phyloP scores from a whole-genome alignment of 2,888 invertebrate genomes.

The Caenorhabditis afra region DNA sequence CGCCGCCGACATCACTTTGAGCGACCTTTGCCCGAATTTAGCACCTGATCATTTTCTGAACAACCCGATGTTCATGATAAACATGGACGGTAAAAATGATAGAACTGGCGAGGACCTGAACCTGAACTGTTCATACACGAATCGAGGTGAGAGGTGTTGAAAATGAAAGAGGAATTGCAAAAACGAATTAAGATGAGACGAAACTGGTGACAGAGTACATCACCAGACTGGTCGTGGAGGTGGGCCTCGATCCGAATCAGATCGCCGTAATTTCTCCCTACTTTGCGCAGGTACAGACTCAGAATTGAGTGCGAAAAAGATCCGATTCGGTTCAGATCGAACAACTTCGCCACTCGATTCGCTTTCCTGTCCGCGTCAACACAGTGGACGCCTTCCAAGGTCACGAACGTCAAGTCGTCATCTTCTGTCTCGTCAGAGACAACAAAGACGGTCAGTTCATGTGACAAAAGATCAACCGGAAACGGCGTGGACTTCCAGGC shows the following conservation, averaged over 20 bases:
- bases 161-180: no score
- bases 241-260: conserved; percentile 37
- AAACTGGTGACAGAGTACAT: conserved; percentile 50
- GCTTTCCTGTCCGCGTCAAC: conserved; percentile 41
- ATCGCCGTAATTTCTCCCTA: conserved; percentile 68
- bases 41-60: conserved; percentile 14
- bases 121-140: conserved; percentile 11
- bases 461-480: not conserved
- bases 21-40: conserved; percentile 34
- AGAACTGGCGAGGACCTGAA: conserved; percentile 27
- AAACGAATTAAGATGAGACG: conserved; percentile 50
- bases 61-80: conserved; percentile 46
- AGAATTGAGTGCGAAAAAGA: not conserved
- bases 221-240: conserved; percentile 28
- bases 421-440: conserved; percentile 68
- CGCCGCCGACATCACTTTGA: conserved; percentile 55
- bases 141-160: not conserved
- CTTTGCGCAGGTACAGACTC: conserved; percentile 64
- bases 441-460: conserved; percentile 52
- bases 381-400: conserved; percentile 69
- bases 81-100: conserved; percentile 28
- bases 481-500: conserved; percentile 22
- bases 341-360: conserved; percentile 17
- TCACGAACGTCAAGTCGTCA: conserved; percentile 67
- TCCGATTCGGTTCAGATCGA: conserved; percentile 18